Evolutionary conservation across 2,888 invertebrate species (phyloP), one percentile per base, ranked within the genome.

Genomic region (Melanargia galathea): DNA sequence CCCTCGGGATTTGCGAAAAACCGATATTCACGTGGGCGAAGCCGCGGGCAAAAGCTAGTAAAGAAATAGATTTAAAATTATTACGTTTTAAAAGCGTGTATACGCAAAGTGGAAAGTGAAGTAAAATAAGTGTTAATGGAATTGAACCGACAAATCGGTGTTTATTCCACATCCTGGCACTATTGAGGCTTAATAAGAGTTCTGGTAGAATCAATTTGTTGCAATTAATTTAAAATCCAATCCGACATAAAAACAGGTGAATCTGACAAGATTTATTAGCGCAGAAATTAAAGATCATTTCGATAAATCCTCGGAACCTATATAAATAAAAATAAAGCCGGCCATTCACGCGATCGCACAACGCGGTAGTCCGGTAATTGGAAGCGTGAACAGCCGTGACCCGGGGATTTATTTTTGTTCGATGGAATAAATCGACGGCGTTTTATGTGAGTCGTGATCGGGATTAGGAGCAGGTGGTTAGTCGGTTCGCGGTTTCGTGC

Each of bases 351-450:
- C 26, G 16, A 40, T 24, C 40, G n/a, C n/a, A 16, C 55, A 55
- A 55, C 40, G 55, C 60, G 60, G 60, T 63, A 63, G 63, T 62
- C 35, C 6, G n/a, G 59, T 65, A 65, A 65, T 65, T 65, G 65
- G 62, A 65, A 65, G 65, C 65, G 65, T 62, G 65, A 65, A 65
- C 62, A 65, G 65, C 51, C 58, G 45, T 62, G 65, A 65, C 48
- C 48, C 18, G 38, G 24, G 54, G 61, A 61, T 61, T 61, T 61
- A 61, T 61, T 61, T 61, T 55, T 58, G 54, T 52, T 52, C 46
- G 46, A 63, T 52, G 43, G 58, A 59, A 63, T 63, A 63, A 52
- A 62, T 40, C 62, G 54, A 55, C 54, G 62, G 54, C 43, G 49
- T 30, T 62, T 65, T 65, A 62, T 58, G 59, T 49, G 40, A 20